phyloP scores from a whole-genome alignment of 2,797 vertebrate genomes.

The Tapirus indicus region DNA sequence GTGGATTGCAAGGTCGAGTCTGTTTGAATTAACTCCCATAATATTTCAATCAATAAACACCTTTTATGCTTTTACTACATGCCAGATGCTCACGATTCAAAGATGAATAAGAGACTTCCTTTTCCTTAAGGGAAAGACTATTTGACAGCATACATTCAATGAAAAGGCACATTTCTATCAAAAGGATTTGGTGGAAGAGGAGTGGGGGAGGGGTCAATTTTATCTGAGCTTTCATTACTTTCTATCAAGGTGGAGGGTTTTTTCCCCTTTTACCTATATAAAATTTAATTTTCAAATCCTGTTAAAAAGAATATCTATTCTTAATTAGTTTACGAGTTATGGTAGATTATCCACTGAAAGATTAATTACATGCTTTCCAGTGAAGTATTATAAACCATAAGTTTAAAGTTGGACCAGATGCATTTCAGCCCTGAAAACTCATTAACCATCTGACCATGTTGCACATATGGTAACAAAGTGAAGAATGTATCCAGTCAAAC shows the following conservation, averaged over 20 bases:
- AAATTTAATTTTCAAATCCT: constrained; percentile 67
- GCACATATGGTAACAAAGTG: constrained; percentile 84
- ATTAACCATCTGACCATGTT: constrained; percentile 85
- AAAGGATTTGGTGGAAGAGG: neutral
- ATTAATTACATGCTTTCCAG: constrained; percentile 81
- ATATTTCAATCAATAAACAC: constrained; percentile 23
- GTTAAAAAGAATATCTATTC: constrained; percentile 67
- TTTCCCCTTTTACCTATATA: constrained; percentile 42
- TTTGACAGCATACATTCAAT: neutral
- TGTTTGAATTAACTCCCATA: constrained; percentile 29
- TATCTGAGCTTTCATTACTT: neutral
- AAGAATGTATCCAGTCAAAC: constrained; percentile 83
- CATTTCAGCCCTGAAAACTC: constrained; percentile 81
- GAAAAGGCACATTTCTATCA: neutral
- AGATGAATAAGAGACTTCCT: constrained; percentile 53
- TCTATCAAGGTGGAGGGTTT: neutral
- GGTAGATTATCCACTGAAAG: constrained; percentile 81
- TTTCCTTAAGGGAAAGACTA: constrained; percentile 62
- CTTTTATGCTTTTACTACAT: constrained; percentile 40
- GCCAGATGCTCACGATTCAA: constrained; percentile 62
- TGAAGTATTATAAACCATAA: constrained; percentile 83
- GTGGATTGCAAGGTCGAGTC: neutral
- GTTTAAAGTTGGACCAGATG: constrained; percentile 85
- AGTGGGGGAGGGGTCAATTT: neutral
- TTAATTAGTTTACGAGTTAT: constrained; percentile 83